A percentile compares a stretch with the other conserved stretches of the same genome.
Conservation (phyloP, 2,113 vertebrate genomes). For the Gulo gulo region DNA sequence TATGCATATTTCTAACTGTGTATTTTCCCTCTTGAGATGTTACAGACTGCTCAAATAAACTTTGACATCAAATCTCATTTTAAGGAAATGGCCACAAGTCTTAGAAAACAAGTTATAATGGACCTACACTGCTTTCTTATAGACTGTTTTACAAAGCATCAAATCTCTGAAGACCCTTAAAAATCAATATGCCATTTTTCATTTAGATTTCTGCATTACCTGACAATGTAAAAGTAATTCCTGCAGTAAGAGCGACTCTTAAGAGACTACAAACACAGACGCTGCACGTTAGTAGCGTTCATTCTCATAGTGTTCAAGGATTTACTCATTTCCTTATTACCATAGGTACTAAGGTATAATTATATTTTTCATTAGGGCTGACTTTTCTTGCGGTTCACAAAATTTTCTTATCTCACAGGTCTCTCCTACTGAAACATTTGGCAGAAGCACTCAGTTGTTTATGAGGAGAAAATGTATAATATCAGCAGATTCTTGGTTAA, state of each 20-base stretch:
- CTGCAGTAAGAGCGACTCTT: neutral
- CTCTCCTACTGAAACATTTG: neutral
- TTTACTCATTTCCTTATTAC: neutral
- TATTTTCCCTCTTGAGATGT: neutral
- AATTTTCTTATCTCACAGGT: neutral
- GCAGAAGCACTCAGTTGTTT: neutral
- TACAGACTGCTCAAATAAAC: neutral
- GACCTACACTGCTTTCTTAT: neutral
- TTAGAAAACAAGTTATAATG: neutral
- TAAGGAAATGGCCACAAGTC: neutral
- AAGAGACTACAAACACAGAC: neutral
- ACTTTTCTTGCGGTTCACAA: neutral
- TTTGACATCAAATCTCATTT: neutral
- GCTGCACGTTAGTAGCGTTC: neutral
- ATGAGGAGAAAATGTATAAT: neutral
- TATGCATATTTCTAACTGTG: neutral
- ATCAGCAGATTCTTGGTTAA: neutral
- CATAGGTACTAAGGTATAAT: neutral
- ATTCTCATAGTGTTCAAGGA: neutral
- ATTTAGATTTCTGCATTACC: conserved; percentile 8
- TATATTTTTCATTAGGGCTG: neutral
- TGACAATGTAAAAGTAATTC: neutral
- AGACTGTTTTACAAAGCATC: neutral
- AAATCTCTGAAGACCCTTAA: neutral
- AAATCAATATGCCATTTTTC: conserved; percentile 29